These are phyloP conservation scores for Chloropsis hardwickii DNA, from an alignment of 2,113 vertebrate genomes.

Conservation along the genomic window DNA sequence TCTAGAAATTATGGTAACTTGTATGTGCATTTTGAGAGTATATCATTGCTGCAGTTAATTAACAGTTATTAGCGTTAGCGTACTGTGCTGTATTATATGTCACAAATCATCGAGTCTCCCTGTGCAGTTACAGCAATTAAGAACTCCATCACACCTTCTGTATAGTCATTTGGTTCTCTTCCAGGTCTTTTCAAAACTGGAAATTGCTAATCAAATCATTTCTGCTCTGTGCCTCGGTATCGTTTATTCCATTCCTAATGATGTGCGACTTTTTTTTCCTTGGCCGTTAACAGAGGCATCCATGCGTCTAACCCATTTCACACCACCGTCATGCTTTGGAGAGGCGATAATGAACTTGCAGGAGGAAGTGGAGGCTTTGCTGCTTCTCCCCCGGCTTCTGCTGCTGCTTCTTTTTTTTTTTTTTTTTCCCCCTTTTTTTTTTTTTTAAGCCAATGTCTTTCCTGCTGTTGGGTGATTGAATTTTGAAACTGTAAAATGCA, in stretches of 20 bases:
- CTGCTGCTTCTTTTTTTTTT: neutral
- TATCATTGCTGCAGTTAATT: conserved; percentile 97
- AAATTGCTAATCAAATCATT: conserved; percentile 97
- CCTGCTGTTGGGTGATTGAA: conserved; percentile 76
- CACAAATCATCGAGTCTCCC: conserved; percentile 98
- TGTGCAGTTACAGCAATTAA: conserved; percentile 97
- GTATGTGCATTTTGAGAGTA: conserved; percentile 83
- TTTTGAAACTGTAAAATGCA: conserved; percentile 78
- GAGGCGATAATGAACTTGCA: conserved; percentile 81
- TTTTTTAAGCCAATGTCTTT: conserved; percentile 59
- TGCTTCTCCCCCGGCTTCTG: neutral
- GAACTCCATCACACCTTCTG: conserved; percentile 92
- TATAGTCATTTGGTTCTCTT: conserved; percentile 91
- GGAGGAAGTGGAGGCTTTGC: conserved; percentile 72
- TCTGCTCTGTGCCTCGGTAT: conserved; percentile 87
- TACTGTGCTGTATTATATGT: conserved; percentile 90
- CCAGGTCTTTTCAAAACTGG: conserved; percentile 93
- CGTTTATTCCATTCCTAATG: conserved; percentile 92
- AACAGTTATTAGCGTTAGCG: conserved; percentile 97
- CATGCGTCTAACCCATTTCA: conserved; percentile 84
- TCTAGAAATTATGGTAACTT: conserved; percentile 87
- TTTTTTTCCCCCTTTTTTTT: neutral
- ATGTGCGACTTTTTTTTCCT: conserved; percentile 80
- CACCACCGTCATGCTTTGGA: conserved; percentile 77
- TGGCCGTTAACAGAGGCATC: conserved; percentile 84